phyloP scores from a whole-genome alignment of 1,140 invertebrate species.

The Laupala kohalensis region DNA sequence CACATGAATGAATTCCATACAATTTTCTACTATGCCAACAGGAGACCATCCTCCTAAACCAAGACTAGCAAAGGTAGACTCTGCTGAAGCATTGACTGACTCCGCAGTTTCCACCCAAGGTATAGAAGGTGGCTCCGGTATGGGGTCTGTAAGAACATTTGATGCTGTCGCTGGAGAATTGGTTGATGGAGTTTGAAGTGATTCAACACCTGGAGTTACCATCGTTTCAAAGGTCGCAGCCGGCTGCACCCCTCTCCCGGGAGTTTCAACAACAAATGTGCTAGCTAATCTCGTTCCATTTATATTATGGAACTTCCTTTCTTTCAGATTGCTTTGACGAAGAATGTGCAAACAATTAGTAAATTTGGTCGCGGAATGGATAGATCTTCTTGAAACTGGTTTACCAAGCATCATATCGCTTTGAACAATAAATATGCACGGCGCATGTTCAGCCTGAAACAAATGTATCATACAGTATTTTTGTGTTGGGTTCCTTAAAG shows the following conservation, averaged over 20 bases:
- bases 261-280: background rate
- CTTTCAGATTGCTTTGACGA: too few relatives aligned
- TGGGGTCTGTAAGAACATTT: background rate
- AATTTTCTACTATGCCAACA: conserved; percentile 61
- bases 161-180: background rate
- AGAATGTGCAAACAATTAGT: too few relatives aligned
- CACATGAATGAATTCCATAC: conserved; percentile 71
- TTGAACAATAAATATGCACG: too few relatives aligned
- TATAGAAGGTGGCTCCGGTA: conserved; percentile 12
- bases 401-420: too few relatives aligned
- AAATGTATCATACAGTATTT: too few relatives aligned
- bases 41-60: conserved; percentile 69
- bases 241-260: background rate
- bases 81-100: conserved; percentile 41
- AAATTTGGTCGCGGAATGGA: too few relatives aligned
- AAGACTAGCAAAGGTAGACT: conserved; percentile 61
- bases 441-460: too few relatives aligned
- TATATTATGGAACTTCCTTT: too few relatives aligned
- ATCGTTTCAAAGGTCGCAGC: too few relatives aligned
- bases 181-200: background rate
- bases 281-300: background rate
- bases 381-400: too few relatives aligned
- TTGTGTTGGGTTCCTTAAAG: too few relatives aligned
- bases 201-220: background rate
- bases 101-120: background rate